Base-by-base conservation (phyloP, 2,888 invertebrate genomes). In the Tetragonisca angustula region DNA sequence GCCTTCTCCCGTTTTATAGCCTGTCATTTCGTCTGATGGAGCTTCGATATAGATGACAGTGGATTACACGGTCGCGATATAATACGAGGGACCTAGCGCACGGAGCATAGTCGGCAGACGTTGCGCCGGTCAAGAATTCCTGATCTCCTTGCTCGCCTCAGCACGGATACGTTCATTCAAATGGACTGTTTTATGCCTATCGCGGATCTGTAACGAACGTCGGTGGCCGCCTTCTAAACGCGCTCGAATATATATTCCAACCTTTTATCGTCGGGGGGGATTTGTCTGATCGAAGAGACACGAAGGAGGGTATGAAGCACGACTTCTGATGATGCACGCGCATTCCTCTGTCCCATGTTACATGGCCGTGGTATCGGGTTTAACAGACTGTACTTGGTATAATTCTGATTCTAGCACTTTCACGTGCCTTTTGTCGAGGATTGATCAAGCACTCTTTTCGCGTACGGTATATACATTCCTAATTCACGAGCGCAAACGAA, bases 1-100 rank as follows among this genome's bases (percentile, higher is more conserved):
- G 76, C 75, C 24, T 43, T 76, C 78, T 87, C 72, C 4, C 79
- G 72, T 83, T 91, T 90, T 89, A 90, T 87, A 88, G 84, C 83
- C 91, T 88, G 89, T 88, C 90, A 88, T 90, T 87, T 84, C 76
- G 85, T 70, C 79, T 85, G 90, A 90, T 89, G 89, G 83, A 83
- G 83, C 74, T 79, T 83, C 85, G 86, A 89, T 86, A 83, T 74
- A 72, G 72, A 91, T 85, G 88, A 90, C 86, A 87, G 87, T 85
- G 84, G 88, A 89, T 89, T 89, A 91, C 75, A 79, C 69, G 81
- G 43, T 76, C 69, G 71, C n/a, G 70, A 73, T 76, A 43, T 77
- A 77, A 86, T 77, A 79, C 59, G 61, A 49, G 24, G n/a, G 27
- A 36, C 49, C 59, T 19, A 11, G 19, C 24, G 19, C 36, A 21